Percentiles rank a stretch among this genome's conserved stretches.
Evolutionary conservation across 2,797 vertebrate species (phyloP).

Genomic region (Hydrocynus forskahlii): DNA sequence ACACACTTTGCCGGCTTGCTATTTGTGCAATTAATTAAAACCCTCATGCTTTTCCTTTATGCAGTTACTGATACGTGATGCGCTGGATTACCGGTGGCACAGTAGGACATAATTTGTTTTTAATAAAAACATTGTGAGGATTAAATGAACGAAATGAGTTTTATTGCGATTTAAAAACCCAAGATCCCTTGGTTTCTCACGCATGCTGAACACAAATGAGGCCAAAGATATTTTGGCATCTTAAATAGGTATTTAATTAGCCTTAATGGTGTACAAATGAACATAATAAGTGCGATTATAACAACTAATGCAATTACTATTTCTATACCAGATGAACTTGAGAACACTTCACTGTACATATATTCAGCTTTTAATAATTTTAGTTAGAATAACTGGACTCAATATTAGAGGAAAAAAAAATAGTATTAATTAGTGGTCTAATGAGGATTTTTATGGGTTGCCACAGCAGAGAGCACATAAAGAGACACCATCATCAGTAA

Average conservation of each 20-base stretch:
- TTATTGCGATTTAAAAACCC: constrained; percentile 75
- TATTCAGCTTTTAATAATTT: constrained; percentile 65
- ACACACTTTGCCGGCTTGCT: constrained; percentile 77
- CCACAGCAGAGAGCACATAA: constrained; percentile 91
- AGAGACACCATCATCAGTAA: constrained; percentile 93
- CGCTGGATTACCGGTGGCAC: constrained; percentile 75
- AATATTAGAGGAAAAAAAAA: constrained; percentile 65
- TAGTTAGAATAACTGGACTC: constrained; percentile 62
- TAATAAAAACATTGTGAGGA: constrained; percentile 79
- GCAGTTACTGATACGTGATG: constrained; percentile 80
- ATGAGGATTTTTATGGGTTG: constrained; percentile 83
- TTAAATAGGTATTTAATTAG: constrained; percentile 79
- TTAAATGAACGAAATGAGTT: constrained; percentile 75
- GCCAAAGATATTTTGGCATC: constrained; percentile 70
- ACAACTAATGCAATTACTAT: constrained; percentile 64
- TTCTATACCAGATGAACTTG: constrained; percentile 57
- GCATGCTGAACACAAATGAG: constrained; percentile 74
- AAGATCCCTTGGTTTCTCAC: constrained; percentile 68
- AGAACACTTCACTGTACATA: constrained; percentile 50
- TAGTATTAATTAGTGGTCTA: constrained; percentile 81
- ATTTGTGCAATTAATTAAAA: constrained; percentile 83
- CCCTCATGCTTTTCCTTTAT: constrained; percentile 75
- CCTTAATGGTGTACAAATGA: constrained; percentile 76
- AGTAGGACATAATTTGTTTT: constrained; percentile 81
- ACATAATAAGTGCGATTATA: constrained; percentile 63